Evolutionary conservation across 2,888 invertebrate species (phyloP).

Genomic region (Heliconius ismenius): DNA sequence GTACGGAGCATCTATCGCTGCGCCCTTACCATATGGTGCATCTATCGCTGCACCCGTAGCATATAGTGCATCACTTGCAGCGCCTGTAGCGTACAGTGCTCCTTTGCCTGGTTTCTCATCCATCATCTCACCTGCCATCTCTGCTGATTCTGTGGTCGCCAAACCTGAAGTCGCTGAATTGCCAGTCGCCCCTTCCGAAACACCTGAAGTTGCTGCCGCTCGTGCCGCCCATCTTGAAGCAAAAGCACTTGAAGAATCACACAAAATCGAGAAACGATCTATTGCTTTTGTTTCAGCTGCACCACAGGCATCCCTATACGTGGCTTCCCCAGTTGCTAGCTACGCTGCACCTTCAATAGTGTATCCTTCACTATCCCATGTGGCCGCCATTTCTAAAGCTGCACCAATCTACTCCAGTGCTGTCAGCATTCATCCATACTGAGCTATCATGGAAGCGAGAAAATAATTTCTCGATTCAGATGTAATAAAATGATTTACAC

Average conservation of each 20-base stretch:
- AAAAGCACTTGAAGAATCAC: conserved; percentile 63
- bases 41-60: conserved; percentile 20
- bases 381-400: conserved; percentile 48
- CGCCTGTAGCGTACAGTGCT: conserved; percentile 17
- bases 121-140: not conserved
- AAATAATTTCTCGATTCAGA: conserved; percentile 60
- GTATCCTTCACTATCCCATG: conserved; percentile 56
- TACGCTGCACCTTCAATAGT: conserved; percentile 56
- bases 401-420: conserved; percentile 61
- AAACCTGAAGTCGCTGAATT: conserved; percentile 46
- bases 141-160: conserved; percentile 28
- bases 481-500: conserved; percentile 55
- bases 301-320: conserved; percentile 58
- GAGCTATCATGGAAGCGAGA: conserved; percentile 60
- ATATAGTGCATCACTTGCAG: conserved; percentile 11
- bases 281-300: conserved; percentile 52
- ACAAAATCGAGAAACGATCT: conserved; percentile 72
- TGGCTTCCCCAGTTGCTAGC: conserved; percentile 55
- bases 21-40: conserved; percentile 4
- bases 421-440: conserved; percentile 69
- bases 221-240: conserved; percentile 70
- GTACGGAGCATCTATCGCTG: conserved; percentile 46
- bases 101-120: conserved; percentile 2
- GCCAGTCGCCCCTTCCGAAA: conserved; percentile 64
- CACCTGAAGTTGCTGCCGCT: conserved; percentile 70